Evolutionary conservation across 2,888 invertebrate species (phyloP).

Genomic region (Sphecodes monilicornis): DNA sequence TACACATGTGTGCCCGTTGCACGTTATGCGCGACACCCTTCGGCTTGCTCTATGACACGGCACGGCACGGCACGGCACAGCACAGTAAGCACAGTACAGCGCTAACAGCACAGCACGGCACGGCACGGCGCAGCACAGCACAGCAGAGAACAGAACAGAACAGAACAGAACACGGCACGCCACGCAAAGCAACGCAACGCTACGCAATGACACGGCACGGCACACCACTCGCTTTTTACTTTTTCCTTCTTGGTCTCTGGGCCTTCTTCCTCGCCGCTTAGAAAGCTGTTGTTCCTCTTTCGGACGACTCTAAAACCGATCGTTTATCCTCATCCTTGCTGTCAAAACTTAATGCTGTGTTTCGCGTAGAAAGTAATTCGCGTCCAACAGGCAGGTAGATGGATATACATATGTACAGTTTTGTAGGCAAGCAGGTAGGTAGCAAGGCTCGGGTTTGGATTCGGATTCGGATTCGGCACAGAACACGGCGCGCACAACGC

Average conservation of each 20-base stretch:
- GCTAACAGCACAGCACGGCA: not conserved
- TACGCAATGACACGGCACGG: not conserved
- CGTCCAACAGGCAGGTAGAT: conserved; percentile 4
- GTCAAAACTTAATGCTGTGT: not conserved
- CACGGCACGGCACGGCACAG: not conserved
- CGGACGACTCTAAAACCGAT: not conserved
- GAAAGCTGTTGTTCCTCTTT: conserved; percentile 1
- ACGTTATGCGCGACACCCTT: conserved; percentile 4
- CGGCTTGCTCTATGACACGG: not conserved
- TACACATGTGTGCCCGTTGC: conserved; percentile 9
- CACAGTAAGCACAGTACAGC: not conserved
- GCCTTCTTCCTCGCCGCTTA: not conserved
- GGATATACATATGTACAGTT: not conserved
- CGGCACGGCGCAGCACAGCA: not conserved
- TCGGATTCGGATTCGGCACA: not conserved
- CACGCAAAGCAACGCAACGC: not conserved
- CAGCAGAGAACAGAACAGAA: too few species aligned
- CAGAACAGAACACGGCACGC: too few species aligned
- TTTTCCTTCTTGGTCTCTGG: not conserved
- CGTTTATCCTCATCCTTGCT: conserved; percentile 17
- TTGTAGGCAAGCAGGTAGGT: not conserved
- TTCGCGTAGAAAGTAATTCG: not conserved
- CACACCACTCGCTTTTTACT: not conserved
- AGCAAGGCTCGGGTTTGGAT: too few species aligned
- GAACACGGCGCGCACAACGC: conserved; percentile 16